Percentiles rank a stretch among this genome's conserved stretches.
phyloP scores from a whole-genome alignment of 2,888 invertebrate genomes.

The Dryadula phaetusa region DNA sequence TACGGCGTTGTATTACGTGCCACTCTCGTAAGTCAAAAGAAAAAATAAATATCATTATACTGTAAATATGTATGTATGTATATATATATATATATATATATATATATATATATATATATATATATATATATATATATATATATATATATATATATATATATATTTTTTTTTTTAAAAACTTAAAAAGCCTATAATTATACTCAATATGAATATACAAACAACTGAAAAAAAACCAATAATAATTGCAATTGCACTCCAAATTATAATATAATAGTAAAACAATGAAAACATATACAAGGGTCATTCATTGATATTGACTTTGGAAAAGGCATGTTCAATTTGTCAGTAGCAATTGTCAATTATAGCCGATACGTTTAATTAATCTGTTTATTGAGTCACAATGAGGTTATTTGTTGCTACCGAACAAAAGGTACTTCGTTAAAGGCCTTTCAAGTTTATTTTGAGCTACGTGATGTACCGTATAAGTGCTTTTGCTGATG shows the following conservation, averaged over 20 bases:
- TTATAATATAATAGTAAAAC: constrained; percentile 15
- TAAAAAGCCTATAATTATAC: background rate
- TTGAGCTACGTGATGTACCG: constrained; percentile 8
- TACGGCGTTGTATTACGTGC: too few relatives aligned
- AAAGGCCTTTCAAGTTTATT: constrained; percentile 19
- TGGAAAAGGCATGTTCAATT: constrained; percentile 39
- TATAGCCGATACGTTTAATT: constrained; percentile 42
- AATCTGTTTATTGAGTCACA: constrained; percentile 40
- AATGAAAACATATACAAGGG: constrained; percentile 26
- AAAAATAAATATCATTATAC: too few relatives aligned
- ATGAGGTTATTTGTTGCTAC: constrained; percentile 32
- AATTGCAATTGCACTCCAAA: background rate
- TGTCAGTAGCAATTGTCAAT: constrained; percentile 39
- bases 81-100: too few relatives aligned
- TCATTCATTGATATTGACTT: constrained; percentile 31
- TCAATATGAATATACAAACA: background rate
- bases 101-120: too few relatives aligned
- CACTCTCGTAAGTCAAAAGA: too few relatives aligned
- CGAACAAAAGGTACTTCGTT: constrained; percentile 35
- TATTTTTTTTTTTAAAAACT: too few relatives aligned
- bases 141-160: too few relatives aligned
- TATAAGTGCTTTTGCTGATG: constrained; percentile 2
- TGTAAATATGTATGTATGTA: too few relatives aligned
- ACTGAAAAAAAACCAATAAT: background rate
- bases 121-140: too few relatives aligned